Evolutionary conservation across 2,888 invertebrate genomes (phyloP).

Genomic region (Ditylenchus weischeri): DNA sequence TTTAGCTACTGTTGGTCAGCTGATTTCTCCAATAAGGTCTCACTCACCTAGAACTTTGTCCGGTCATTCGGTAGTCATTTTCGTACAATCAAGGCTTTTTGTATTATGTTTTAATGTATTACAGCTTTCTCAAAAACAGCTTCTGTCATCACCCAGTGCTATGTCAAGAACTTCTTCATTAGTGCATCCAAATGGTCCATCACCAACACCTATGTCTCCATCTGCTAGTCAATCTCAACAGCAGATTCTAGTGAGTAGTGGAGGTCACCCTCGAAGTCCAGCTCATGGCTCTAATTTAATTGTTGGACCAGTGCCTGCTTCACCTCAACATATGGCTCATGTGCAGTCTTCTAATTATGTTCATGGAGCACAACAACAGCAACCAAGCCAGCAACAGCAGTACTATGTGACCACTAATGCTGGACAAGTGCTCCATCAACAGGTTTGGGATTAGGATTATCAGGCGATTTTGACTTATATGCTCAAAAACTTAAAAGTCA

Average conservation of each 20-base stretch:
- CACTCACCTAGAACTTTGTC: background rate
- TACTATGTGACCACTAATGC: background rate
- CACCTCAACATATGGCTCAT: background rate
- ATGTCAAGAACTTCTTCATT: background rate
- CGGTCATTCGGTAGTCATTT: background rate
- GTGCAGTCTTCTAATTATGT: background rate
- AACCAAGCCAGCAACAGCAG: background rate
- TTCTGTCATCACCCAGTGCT: background rate
- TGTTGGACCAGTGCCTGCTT: background rate
- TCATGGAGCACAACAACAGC: background rate
- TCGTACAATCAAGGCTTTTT: no score
- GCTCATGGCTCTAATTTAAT: background rate
- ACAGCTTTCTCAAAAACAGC: background rate
- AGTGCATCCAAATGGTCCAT: background rate
- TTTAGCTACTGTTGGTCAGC: conserved; percentile 6
- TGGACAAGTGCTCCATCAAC: no score
- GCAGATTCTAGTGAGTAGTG: conserved; percentile 1
- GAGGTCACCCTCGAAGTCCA: background rate
- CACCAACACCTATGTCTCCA: conserved; percentile 1
- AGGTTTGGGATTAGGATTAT: no score
- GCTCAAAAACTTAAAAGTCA: no score
- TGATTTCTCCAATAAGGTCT: conserved; percentile 1
- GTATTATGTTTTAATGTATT: background rate
- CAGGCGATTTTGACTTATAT: no score
- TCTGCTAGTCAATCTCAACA: background rate